A percentile compares a stretch with the other conserved stretches of the same genome.
Evolutionary conservation across 2,113 vertebrate genomes (phyloP).

Genomic region (Hyperopisus bebe): DNA sequence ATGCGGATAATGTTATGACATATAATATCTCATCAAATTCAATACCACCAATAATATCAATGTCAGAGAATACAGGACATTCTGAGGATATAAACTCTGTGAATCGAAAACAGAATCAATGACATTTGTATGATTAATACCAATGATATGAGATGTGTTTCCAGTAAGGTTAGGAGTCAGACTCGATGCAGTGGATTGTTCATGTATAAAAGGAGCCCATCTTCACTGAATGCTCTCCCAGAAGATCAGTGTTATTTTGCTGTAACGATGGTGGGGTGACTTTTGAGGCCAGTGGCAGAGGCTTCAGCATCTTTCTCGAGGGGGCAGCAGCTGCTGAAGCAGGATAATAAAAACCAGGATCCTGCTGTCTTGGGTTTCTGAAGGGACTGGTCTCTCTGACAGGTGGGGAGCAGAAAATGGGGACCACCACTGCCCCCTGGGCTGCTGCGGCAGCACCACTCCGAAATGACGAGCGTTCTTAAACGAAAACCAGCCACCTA

Average conservation of each 20-base stretch:
- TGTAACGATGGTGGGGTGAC: not conserved
- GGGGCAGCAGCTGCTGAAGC: not conserved
- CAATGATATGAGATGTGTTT: constrained; percentile 11
- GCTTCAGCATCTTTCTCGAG: not conserved
- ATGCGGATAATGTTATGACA: not conserved
- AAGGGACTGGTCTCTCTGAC: not conserved
- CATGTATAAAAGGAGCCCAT: constrained; percentile 1
- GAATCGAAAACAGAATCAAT: constrained; percentile 14
- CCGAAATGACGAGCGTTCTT: not conserved
- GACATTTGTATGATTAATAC: constrained; percentile 17
- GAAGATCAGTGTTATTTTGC: constrained; percentile 16
- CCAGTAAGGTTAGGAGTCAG: constrained; percentile 22
- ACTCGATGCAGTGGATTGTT: not conserved
- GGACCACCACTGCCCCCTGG: not conserved
- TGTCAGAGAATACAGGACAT: not conserved
- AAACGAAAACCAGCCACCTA: not conserved
- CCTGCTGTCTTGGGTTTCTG: not conserved
- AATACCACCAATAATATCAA: not conserved
- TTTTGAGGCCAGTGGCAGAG: not conserved
- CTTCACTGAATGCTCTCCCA: constrained; percentile 11
- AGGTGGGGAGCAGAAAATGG: not conserved
- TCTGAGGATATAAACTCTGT: constrained; percentile 7
- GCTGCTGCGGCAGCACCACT: not conserved
- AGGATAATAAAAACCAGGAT: not conserved
- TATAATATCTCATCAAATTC: not conserved